These are phyloP conservation scores for Mus minutoides DNA, from an alignment of 2,797 vertebrate species.

Conservation along the genomic window DNA sequence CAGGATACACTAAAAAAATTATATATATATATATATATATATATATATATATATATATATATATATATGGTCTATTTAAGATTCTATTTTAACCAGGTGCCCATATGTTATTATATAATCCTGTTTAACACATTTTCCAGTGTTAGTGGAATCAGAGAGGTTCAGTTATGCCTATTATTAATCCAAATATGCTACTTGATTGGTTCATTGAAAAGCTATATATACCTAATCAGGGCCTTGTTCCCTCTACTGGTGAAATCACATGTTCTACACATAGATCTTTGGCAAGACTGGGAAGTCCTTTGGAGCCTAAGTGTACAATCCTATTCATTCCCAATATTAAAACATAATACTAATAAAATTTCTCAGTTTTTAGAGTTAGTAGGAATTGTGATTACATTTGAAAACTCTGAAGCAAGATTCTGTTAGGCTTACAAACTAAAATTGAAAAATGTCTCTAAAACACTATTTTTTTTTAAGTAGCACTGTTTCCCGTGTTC, in stretches of 20 bases:
- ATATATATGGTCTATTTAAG: background rate
- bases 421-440: slow-evolving; percentile 28
- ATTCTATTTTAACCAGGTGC: slow-evolving; percentile 13
- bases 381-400: background rate
- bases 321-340: background rate
- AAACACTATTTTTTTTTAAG: background rate
- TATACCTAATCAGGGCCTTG: background rate
- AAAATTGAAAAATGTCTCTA: background rate
- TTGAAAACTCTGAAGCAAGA: slow-evolving; percentile 27
- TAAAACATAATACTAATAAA: slow-evolving; percentile 16
- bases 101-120: slow-evolving; percentile 1
- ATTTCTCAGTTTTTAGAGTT: background rate
- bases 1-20: background rate
- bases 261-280: background rate
- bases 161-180: background rate
- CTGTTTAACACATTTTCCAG: background rate
- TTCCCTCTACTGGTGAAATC: background rate
- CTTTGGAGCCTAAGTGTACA: background rate
- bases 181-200: slow-evolving; percentile 5
- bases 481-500: background rate
- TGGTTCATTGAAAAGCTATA: background rate
- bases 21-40: background rate
- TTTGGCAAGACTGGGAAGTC: background rate
- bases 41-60: background rate
- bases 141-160: background rate